A percentile compares a stretch with the other conserved stretches of the same genome.
Conservation (phyloP, 2,888 invertebrate genomes). For the Drosophila phalerata region DNA sequence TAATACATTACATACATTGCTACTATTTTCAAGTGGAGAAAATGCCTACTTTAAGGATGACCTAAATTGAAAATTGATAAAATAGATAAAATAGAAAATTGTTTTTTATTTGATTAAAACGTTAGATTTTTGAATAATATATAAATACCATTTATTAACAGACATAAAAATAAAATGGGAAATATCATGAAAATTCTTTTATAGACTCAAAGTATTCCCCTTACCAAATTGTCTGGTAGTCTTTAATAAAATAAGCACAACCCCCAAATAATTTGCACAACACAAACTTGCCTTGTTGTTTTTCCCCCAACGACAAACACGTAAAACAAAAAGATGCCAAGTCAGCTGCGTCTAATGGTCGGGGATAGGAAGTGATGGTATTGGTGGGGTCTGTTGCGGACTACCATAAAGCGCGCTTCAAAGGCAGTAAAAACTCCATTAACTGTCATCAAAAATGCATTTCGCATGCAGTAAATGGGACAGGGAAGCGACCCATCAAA, state of each 20-base stretch:
- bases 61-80: too few species aligned
- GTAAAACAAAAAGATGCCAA: conserved; percentile 59
- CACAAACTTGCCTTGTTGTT: conserved; percentile 13
- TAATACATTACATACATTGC: too few species aligned
- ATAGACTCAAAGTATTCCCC: conserved; percentile 25
- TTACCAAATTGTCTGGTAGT: conserved; percentile 37
- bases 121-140: conserved; percentile 2
- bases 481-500: conserved; percentile 61
- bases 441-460: conserved; percentile 83
- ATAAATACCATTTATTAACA: conserved; percentile 30
- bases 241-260: conserved; percentile 55
- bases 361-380: background rate
- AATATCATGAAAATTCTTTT: conserved; percentile 18
- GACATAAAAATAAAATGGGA: conserved; percentile 28
- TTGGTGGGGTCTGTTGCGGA: conserved; percentile 7
- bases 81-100: background rate
- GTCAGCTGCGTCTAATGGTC: conserved; percentile 48
- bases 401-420: conserved; percentile 60
- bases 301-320: conserved; percentile 13
- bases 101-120: background rate
- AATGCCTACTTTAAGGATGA: too few species aligned
- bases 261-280: conserved; percentile 59
- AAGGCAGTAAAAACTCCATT: conserved; percentile 81
- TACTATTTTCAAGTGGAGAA: too few species aligned
- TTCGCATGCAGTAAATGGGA: conserved; percentile 70